Conservation (phyloP, 2,113 vertebrate species). For the Centropus unirufus region DNA sequence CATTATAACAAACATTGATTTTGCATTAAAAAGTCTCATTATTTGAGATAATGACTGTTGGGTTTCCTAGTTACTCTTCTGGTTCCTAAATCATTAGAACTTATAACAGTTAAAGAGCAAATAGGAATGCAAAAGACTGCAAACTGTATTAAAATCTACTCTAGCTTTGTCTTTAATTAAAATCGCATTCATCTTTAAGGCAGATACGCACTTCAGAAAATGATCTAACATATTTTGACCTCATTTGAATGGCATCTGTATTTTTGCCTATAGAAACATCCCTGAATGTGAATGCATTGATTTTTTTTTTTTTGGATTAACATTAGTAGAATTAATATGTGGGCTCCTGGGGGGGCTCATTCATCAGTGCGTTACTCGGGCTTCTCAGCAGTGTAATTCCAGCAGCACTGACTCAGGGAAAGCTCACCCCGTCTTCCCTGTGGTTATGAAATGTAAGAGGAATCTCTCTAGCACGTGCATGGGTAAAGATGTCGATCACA, state of each 20-base stretch:
- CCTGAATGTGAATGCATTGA: not conserved
- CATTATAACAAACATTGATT: constrained; percentile 85
- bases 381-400: fast-evolving
- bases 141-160: not conserved
- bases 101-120: constrained; percentile 61
- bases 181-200: not conserved
- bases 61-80: constrained; percentile 79
- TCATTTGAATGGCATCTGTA: not conserved
- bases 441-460: not conserved
- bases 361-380: fast-evolving
- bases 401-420: fast-evolving
- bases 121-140: not conserved
- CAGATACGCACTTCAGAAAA: not conserved
- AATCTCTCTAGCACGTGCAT: fast-evolving
- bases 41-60: constrained; percentile 82
- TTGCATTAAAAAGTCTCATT: constrained; percentile 85
- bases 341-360: not conserved
- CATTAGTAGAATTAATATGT: not conserved
- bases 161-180: not conserved
- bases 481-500: not conserved
- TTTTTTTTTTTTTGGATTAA: not conserved
- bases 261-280: not conserved
- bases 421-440: not conserved
- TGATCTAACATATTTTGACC: not conserved
- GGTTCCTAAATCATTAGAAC: constrained; percentile 82